Evolutionary conservation across 37 sponge, comb jelly and placozoan genomes (phyloP), one percentile per base, ranked within the genome.

Genomic region (Haliclona indistincta): DNA sequence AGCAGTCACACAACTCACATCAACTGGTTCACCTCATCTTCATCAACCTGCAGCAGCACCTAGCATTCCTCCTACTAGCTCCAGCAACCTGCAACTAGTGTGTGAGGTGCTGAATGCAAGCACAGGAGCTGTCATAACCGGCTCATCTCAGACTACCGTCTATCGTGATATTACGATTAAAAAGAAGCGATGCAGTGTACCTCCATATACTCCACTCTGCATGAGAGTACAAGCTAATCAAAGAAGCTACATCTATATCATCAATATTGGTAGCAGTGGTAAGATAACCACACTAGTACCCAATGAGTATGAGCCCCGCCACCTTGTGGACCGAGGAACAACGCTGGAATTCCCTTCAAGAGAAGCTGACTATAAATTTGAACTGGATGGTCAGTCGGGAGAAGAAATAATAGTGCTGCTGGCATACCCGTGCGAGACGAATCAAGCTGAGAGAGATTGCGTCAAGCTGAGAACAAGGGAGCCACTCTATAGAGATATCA

Each of bases 321-420:
- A 60, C 25, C 8, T 28, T 19, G 7, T 60, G 23, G 23, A 60
- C 20, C 29, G 29, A 8, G 25, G 62, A 19, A 10, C 15, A 20
- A 7, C 8, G 15, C 11, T 60, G 25, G 6, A 22, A 30, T 60
- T 60, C 25, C 62, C 62, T 7, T 60, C 62, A 60, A 25, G n/a
- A 60, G 23, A 8, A 60, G 62, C 62, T 60, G 56, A 77, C 38
- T 77, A 23, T 66, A 65, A 51, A 26, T 77, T 77, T 77, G 68
- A 49, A 35, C 40, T 77, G 32, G 35, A 65, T 47, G 78, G 68
- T n/a, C 78, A 67, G 32, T 33, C 67, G 47, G 78, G 78, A 22
- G 66, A 77, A 35, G 78, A 77, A 32, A 64, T 43, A 26, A 64
- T 77, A 11, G 67, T 66, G 5, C 36, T 77, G 22, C 30, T 77